phyloP scores from a whole-genome alignment of 2,797 vertebrate genomes.

The Chaetodon trifasciatus region DNA sequence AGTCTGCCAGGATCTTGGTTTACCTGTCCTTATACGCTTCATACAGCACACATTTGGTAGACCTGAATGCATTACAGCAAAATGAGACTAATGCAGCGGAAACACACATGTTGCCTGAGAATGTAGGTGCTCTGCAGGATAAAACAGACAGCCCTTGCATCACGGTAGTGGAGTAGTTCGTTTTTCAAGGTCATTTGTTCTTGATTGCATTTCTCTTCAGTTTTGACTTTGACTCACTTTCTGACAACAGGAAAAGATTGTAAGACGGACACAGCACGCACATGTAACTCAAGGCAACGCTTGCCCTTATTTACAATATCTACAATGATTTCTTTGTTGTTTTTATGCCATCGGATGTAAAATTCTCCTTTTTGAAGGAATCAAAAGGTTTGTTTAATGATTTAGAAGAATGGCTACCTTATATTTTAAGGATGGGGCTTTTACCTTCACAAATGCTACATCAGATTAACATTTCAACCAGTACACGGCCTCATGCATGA shows the following conservation, averaged over 20 bases:
- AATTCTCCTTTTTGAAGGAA: neutral
- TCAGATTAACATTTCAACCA: neutral
- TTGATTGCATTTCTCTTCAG: slow-evolving; percentile 15
- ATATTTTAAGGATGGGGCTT: too few species aligned
- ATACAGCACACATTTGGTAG: slow-evolving; percentile 20
- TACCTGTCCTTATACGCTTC: slow-evolving; percentile 12
- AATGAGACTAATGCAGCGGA: slow-evolving; percentile 6
- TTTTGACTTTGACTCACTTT: neutral
- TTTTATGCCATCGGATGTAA: neutral
- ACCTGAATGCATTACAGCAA: slow-evolving; percentile 25
- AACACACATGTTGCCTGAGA: slow-evolving; percentile 12
- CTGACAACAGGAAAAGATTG: neutral
- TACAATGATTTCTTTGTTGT: neutral
- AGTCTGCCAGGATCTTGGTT: slow-evolving; percentile 9
- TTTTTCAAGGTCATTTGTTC: neutral
- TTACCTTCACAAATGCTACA: too few species aligned
- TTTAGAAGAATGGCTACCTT: neutral
- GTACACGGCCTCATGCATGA: neutral
- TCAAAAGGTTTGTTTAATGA: neutral
- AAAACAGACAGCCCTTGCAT: neutral
- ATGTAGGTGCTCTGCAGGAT: neutral
- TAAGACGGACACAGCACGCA: neutral
- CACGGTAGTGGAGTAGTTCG: neutral
- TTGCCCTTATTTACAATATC: neutral
- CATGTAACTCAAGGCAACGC: neutral